A percentile compares a stretch with the other conserved stretches of the same genome.
Evolutionary conservation across 2,797 vertebrate species (phyloP).

Genomic region (Tarsius wallacei): DNA sequence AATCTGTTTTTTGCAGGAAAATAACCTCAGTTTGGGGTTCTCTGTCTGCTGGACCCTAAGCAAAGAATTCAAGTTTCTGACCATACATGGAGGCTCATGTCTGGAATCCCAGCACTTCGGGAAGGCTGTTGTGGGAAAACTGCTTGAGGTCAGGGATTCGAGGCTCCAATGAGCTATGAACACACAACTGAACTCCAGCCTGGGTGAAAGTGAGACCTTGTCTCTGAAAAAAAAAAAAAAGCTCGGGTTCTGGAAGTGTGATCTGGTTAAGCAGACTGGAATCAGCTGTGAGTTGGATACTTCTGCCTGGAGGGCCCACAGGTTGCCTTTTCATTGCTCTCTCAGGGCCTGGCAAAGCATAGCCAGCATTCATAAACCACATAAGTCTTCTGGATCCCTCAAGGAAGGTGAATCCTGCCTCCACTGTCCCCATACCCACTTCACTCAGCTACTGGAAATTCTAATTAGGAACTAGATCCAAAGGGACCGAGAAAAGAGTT

Average conservation of each 20-base stretch:
- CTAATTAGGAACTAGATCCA: not conserved
- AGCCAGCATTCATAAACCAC: not conserved
- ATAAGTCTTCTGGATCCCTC: not conserved
- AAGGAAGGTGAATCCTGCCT: not conserved
- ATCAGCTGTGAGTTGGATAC: not conserved
- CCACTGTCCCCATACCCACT: not conserved
- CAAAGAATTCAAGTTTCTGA: conserved; percentile 30
- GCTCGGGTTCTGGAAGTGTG: not conserved
- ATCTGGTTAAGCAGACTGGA: not conserved
- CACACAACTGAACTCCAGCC: too few relatives aligned
- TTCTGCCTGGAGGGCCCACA: not conserved
- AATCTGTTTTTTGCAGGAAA: conserved; percentile 26
- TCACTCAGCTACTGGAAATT: not conserved
- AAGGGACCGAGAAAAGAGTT: not conserved
- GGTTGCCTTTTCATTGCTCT: not conserved
- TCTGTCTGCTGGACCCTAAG: not conserved
- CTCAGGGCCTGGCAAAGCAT: not conserved
- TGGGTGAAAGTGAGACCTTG: too few relatives aligned
- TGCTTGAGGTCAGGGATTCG: too few relatives aligned
- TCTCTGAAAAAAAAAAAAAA: too few relatives aligned
- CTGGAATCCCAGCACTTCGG: too few relatives aligned
- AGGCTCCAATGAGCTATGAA: too few relatives aligned
- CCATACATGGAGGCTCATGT: too few relatives aligned
- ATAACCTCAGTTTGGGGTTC: conserved; percentile 28
- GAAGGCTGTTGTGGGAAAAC: too few relatives aligned